Evolutionary conservation across 2,113 vertebrate species (phyloP).

Genomic region (Lamprotornis superbus): DNA sequence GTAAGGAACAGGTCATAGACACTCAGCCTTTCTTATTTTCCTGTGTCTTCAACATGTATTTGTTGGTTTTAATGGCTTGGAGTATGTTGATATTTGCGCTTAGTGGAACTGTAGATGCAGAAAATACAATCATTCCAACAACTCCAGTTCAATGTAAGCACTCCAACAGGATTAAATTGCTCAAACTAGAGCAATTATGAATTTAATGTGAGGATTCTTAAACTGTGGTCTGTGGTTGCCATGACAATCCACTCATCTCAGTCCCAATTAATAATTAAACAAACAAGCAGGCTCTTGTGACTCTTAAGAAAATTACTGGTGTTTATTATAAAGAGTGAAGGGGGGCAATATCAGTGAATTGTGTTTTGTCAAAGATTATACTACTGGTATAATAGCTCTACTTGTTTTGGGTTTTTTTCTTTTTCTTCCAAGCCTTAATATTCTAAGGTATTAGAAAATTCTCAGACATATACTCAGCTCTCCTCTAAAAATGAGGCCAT

Average conservation of each 20-base stretch:
- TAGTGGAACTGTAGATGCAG: neutral
- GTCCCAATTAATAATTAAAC: slow-evolving; percentile 33
- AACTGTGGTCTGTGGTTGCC: slow-evolving; percentile 28
- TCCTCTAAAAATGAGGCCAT: neutral
- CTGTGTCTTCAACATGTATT: neutral
- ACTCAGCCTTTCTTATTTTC: neutral
- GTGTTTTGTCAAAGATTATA: neutral
- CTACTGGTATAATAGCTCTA: neutral
- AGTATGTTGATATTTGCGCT: neutral
- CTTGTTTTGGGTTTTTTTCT: neutral
- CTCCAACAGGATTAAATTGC: neutral
- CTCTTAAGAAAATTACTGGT: slow-evolving; percentile 10
- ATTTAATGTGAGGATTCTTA: slow-evolving; percentile 11
- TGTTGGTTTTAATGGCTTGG: neutral
- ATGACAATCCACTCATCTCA: slow-evolving; percentile 6
- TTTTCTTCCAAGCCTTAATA: neutral
- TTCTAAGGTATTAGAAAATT: neutral
- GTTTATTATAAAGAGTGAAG: neutral
- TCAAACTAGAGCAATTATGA: neutral
- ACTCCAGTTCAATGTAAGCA: neutral
- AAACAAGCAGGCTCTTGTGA: slow-evolving; percentile 22
- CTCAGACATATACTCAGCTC: neutral
- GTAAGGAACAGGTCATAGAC: neutral
- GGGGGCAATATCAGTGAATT: neutral
- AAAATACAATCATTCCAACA: neutral